Percentiles rank a stretch among this genome's conserved stretches.
Conservation (phyloP, 2,113 vertebrate genomes). For the Bos taurus region DNA sequence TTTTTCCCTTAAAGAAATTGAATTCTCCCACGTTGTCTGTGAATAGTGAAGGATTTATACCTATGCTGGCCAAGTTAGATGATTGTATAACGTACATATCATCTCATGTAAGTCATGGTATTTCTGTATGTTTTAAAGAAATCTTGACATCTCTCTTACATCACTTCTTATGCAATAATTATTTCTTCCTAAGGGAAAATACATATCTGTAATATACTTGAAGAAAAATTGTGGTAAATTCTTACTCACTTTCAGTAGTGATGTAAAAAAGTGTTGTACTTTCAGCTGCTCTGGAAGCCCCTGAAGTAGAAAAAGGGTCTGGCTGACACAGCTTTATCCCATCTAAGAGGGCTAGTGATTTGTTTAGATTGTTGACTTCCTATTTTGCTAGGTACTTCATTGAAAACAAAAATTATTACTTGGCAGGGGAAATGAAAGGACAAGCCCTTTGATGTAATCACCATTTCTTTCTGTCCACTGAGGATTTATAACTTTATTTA, state of each 20-base stretch:
- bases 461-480: neutral
- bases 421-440: neutral
- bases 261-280: neutral
- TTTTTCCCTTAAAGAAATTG: slow-evolving; percentile 88
- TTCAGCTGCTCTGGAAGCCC: neutral
- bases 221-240: neutral
- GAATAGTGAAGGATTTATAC: slow-evolving; percentile 98
- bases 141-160: neutral
- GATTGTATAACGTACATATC: slow-evolving; percentile 97
- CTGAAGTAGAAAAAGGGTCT: neutral
- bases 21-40: slow-evolving; percentile 95
- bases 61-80: slow-evolving; percentile 96
- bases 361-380: neutral
- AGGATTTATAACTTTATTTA: neutral
- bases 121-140: slow-evolving; percentile 47
- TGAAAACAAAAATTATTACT: neutral
- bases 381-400: neutral
- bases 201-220: neutral
- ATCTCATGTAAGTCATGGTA: slow-evolving; percentile 89
- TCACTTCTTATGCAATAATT: neutral
- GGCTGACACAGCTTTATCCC: neutral
- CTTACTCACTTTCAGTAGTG: neutral
- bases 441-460: neutral
- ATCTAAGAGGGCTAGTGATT: neutral
- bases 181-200: slow-evolving; percentile 7